Percentiles rank a stretch among this genome's conserved stretches.
Conservation (phyloP, 1,140 invertebrate species). For the Drosophila mojavensis region DNA sequence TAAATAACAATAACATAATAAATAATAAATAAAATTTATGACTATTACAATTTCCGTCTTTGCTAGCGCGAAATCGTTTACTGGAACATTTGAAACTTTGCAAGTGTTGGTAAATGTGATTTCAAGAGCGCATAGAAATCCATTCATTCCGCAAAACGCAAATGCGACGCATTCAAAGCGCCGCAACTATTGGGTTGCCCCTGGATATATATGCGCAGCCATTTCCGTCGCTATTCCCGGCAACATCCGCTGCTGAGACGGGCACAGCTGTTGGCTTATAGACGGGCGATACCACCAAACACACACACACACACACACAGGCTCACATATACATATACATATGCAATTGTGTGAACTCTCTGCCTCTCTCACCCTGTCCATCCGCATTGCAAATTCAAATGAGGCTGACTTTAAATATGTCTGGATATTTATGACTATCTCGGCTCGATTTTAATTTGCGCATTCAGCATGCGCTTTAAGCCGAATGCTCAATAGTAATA, state of each 20-base stretch:
- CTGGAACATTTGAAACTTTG: constrained; percentile 3
- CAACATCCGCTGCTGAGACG: constrained; percentile 42
- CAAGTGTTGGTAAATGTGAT: constrained; percentile 22
- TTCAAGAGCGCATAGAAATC: constrained; percentile 47
- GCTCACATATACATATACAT: constrained; percentile 2
- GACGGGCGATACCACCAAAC: not conserved
- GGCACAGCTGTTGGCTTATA: constrained; percentile 51
- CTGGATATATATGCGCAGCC: constrained; percentile 70
- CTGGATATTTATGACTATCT: constrained; percentile 73
- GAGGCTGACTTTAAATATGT: constrained; percentile 58
- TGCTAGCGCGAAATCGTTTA: not conserved
- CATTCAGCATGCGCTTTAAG: constrained; percentile 68
- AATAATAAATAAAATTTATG: too few relatives aligned
- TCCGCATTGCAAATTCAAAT: constrained; percentile 19
- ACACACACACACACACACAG: not conserved
- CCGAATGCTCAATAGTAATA: constrained; percentile 17
- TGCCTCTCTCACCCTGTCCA: not conserved
- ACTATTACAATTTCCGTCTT: not conserved
- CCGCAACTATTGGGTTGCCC: constrained; percentile 67
- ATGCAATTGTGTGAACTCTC: not conserved
- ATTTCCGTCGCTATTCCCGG: constrained; percentile 55
- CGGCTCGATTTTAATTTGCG: constrained; percentile 73
- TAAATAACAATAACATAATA: too few relatives aligned
- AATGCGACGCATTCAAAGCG: constrained; percentile 67
- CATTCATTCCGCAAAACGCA: constrained; percentile 68